Conservation (phyloP, 2,797 vertebrate genomes). For the Hemitrygon akajei region DNA sequence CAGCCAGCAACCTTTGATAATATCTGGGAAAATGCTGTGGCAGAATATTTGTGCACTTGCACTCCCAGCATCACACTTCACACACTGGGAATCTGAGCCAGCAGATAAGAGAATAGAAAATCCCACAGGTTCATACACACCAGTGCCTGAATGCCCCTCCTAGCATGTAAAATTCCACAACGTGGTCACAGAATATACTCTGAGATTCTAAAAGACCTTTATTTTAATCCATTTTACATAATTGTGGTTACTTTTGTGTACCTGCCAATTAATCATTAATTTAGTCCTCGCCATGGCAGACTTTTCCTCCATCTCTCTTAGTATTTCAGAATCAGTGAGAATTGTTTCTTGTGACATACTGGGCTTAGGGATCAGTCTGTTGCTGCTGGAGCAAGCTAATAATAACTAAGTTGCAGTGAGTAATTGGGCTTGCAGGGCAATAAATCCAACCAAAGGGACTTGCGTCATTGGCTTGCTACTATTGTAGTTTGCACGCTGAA, state of each 20-base stretch:
- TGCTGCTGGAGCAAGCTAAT: slow-evolving; percentile 26
- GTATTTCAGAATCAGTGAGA: slow-evolving; percentile 8
- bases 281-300: background rate
- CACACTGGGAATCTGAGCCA: background rate
- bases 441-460: slow-evolving; percentile 31
- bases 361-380: slow-evolving; percentile 17
- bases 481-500: slow-evolving; percentile 33
- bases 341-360: slow-evolving; percentile 11
- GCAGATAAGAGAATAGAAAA: background rate
- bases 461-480: slow-evolving; percentile 11
- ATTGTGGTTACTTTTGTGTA: background rate
- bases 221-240: background rate
- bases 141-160: background rate
- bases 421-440: slow-evolving; percentile 36
- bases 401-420: slow-evolving; percentile 31
- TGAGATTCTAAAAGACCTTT: background rate
- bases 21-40: background rate
- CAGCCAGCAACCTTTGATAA: background rate
- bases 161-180: background rate
- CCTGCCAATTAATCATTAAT: background rate
- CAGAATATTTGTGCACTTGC: background rate
- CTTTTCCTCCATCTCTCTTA: background rate
- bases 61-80: background rate
- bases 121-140: background rate
- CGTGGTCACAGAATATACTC: background rate